These are phyloP conservation scores for Porites lobata DNA, from an alignment of 92 coral and sea anemone genomes.

Conservation along the genomic window DNA sequence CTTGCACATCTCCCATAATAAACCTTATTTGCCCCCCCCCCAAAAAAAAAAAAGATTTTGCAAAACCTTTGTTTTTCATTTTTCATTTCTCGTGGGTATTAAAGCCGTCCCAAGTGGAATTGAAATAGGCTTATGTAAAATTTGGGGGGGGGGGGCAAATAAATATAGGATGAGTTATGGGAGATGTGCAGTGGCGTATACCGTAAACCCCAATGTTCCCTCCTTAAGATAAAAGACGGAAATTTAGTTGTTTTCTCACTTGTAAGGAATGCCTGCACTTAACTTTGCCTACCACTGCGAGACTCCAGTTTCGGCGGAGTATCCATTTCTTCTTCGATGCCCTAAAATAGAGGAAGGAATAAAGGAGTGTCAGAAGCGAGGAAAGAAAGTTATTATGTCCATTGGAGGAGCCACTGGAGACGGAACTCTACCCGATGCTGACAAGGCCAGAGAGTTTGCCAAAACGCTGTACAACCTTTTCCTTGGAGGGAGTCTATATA, in stretches of 20 bases:
- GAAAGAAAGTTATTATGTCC: constrained; percentile 85
- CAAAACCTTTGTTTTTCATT: no score
- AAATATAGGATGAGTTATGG: no score
- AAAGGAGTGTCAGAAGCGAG: constrained; percentile 77
- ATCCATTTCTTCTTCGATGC: constrained; percentile 86
- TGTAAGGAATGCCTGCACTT: constrained; percentile 71
- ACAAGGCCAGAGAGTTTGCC: constrained; percentile 77
- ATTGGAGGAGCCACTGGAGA: constrained; percentile 90
- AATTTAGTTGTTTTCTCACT: not conserved
- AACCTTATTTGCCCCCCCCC: no score
- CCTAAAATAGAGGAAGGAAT: constrained; percentile 84
- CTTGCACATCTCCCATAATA: no score
- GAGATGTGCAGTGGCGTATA: no score
- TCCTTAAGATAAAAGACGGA: no score
- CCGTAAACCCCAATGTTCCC: no score
- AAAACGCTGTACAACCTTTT: constrained; percentile 79
- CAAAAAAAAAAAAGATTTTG: no score
- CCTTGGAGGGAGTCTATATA: constrained; percentile 65
- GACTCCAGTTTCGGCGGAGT: constrained; percentile 64
- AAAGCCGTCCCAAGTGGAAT: no score
- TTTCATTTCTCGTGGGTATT: no score
- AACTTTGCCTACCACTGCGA: constrained; percentile 93
- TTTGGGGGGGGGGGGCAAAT: no score
- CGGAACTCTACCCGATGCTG: constrained; percentile 78
- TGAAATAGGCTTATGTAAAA: no score